phyloP scores from a whole-genome alignment of 1,140 invertebrate species.

The Copidosoma floridanum region DNA sequence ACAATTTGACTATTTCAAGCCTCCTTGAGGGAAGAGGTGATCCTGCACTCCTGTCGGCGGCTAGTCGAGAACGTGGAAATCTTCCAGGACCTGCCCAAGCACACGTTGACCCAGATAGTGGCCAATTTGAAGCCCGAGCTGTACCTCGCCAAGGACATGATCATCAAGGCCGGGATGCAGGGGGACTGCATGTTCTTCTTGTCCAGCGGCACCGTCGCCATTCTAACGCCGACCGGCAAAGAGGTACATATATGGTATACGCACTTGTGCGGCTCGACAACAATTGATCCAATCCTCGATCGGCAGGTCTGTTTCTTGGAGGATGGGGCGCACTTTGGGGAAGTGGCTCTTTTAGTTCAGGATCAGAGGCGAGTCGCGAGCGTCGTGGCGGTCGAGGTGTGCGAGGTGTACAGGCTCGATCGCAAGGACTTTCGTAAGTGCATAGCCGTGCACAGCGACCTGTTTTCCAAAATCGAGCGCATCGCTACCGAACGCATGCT shows the following conservation, averaged over 20 bases:
- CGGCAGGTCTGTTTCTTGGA: slow-evolving; percentile 57
- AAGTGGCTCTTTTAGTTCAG: slow-evolving; percentile 51
- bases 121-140: slow-evolving; percentile 45
- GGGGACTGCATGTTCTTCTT: slow-evolving; percentile 65
- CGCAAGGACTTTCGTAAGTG: slow-evolving; percentile 56
- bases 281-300: not conserved
- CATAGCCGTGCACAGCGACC: slow-evolving; percentile 40
- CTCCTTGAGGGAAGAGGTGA: slow-evolving; percentile 42
- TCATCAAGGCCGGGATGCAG: slow-evolving; percentile 57
- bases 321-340: slow-evolving; percentile 59
- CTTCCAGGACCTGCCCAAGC: slow-evolving; percentile 42
- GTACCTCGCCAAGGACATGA: slow-evolving; percentile 49
- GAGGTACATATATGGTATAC: too few species aligned
- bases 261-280: too few species aligned
- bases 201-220: slow-evolving; percentile 58
- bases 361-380: slow-evolving; percentile 50
- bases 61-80: slow-evolving; percentile 46
- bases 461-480: slow-evolving; percentile 45
- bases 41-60: slow-evolving; percentile 43
- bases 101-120: slow-evolving; percentile 39
- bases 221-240: slow-evolving; percentile 61
- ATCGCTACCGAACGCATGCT: slow-evolving; percentile 46
- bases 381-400: slow-evolving; percentile 47
- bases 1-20: too few species aligned
- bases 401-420: slow-evolving; percentile 49